Evolutionary conservation across 1,140 invertebrate genomes (phyloP), one percentile per base, ranked within the genome.

Genomic region (Himalopsyche phryganea): DNA sequence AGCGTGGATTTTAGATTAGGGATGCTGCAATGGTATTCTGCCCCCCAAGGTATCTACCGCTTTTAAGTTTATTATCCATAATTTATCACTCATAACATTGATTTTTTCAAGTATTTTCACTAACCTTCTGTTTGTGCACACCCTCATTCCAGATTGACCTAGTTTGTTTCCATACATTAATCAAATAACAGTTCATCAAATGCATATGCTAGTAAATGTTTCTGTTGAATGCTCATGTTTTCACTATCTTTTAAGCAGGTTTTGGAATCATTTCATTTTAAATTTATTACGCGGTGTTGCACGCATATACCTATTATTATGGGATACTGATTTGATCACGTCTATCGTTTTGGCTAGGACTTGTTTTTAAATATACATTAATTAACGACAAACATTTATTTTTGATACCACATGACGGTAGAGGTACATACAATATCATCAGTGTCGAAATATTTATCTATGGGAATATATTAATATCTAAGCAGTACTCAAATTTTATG

Each of bases 1-100:
- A 60, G 45, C 38, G 57, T 59, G 57, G 57, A 59, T 59, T 52
- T 59, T 59, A 54, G 50, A 44, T 53, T 60, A 60, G 58, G 58
- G 51, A 60, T 60, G 58, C 58, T 60, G 58, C 58, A 35, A 60
- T 60, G 58, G 58, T 60, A 60, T 60, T 60, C 58, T 54, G 50
- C 58, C 58, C 50, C 20, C 50, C 58, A 54, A 60, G 58, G 58
- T 60, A 60, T 54, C 58, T 60, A 60, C 50, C 45, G 58, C 58
- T 60, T 60, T 54, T 54, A 54, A 60, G 58, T 60, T 60, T 53
- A 35, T 46, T 60, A 44, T 46, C 36, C 41, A 44, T 44, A 45
- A 45, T 45, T 50, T 19, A 46, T 51, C 48, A 45, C 35, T 49
- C 32, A 49, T 49, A 49, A 23, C 23, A 33, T 49, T 33, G 20